Conservation (phyloP, 64 coral and sea anemone genomes). For the Actinia tenebrosa region DNA sequence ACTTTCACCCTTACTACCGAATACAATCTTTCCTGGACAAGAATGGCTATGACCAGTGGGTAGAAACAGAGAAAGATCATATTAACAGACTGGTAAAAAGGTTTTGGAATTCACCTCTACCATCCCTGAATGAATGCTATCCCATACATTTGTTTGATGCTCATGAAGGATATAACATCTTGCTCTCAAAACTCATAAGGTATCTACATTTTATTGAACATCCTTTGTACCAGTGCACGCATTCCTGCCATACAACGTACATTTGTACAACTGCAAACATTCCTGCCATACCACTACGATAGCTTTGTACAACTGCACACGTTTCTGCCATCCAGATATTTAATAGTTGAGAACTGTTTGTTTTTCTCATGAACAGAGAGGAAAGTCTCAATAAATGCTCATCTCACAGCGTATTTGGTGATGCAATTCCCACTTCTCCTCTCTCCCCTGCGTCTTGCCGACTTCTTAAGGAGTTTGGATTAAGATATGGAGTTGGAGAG, state of each 20-base stretch:
- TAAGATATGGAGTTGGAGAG: conserved; percentile 77
- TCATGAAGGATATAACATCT: conserved; percentile 60
- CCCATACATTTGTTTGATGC: conserved; percentile 41
- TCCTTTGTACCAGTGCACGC: no score
- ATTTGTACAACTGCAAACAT: no score
- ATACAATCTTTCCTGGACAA: conserved; percentile 86
- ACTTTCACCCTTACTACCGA: conserved; percentile 79
- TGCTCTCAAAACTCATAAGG: conserved; percentile 73
- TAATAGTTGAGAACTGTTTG: not conserved
- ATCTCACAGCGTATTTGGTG: conserved; percentile 39
- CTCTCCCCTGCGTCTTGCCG: conserved; percentile 51
- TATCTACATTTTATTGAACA: not conserved
- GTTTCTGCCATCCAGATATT: no score
- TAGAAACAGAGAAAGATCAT: conserved; percentile 53
- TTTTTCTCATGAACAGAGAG: conserved; percentile 27
- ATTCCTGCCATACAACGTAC: no score
- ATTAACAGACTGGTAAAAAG: conserved; percentile 57
- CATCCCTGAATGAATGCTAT: conserved; percentile 34
- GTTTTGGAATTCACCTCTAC: conserved; percentile 64
- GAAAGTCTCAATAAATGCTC: conserved; percentile 39
- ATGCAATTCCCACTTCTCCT: conserved; percentile 47
- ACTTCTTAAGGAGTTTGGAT: conserved; percentile 69
- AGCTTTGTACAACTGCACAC: no score
- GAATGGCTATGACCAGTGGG: conserved; percentile 80
- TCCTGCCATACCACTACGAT: no score